A percentile compares a stretch with the other conserved stretches of the same genome.
Evolutionary conservation across 2,797 vertebrate species (phyloP).

Genomic region (Coendou prehensilis): DNA sequence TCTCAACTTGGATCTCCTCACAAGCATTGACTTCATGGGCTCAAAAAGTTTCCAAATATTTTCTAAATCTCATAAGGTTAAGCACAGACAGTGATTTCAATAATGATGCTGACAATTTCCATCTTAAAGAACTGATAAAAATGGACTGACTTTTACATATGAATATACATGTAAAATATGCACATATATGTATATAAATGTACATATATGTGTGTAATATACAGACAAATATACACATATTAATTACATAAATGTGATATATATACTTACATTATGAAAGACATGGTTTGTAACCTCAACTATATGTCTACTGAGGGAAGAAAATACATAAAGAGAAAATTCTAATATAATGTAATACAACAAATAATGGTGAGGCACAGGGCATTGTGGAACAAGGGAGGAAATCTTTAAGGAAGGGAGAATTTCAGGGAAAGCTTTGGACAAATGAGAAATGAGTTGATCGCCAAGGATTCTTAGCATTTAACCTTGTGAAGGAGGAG

Average conservation of each 20-base stretch:
- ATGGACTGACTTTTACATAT: background rate
- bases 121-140: slow-evolving; percentile 4
- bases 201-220: background rate
- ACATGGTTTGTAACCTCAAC: background rate
- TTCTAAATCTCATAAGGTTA: slow-evolving; percentile 58
- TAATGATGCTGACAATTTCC: slow-evolving; percentile 50
- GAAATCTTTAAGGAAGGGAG: background rate
- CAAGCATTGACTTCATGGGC: slow-evolving; percentile 13
- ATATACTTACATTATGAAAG: background rate
- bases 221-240: background rate
- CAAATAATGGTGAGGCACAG: background rate
- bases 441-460: background rate
- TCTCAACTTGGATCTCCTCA: slow-evolving; percentile 43
- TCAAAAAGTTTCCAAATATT: slow-evolving; percentile 67
- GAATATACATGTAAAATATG: background rate
- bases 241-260: background rate
- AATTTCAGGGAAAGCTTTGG: background rate
- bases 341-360: background rate
- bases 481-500: background rate
- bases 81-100: background rate
- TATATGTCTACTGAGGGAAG: background rate
- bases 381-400: background rate
- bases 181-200: background rate
- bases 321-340: slow-evolving; percentile 51
- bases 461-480: background rate